Conservation (phyloP, 2,113 vertebrate genomes). For the Siphamia tubifer region DNA sequence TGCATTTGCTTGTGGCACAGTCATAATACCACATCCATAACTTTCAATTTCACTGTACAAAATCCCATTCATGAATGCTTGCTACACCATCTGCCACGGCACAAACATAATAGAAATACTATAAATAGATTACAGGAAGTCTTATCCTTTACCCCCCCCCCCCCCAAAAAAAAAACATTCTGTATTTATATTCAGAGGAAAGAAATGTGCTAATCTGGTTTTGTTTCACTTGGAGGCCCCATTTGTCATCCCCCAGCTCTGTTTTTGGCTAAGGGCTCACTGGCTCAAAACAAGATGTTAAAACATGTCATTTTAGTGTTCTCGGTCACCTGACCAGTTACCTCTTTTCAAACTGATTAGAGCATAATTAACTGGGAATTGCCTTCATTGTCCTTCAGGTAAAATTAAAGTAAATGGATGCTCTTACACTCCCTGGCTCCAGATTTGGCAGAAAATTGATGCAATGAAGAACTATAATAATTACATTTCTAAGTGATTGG, state of each 20-base stretch:
- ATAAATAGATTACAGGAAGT: constrained; percentile 65
- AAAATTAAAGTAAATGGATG: constrained; percentile 47
- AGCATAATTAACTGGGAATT: constrained; percentile 26
- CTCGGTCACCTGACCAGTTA: constrained; percentile 29
- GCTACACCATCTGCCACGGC: constrained; percentile 45
- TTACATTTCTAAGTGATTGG: constrained; percentile 69
- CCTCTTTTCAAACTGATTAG: constrained; percentile 19
- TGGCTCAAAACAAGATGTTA: constrained; percentile 50
- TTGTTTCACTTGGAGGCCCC: constrained; percentile 62
- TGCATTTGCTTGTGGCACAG: constrained; percentile 15
- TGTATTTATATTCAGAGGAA: constrained; percentile 47
- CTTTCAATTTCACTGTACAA: constrained; percentile 37
- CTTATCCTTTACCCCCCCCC: constrained; percentile 46
- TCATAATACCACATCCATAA: constrained; percentile 41
- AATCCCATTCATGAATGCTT: constrained; percentile 47
- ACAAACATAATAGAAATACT: constrained; percentile 54
- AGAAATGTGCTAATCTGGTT: constrained; percentile 67
- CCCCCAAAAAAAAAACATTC: constrained; percentile 43
- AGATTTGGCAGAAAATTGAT: constrained; percentile 42
- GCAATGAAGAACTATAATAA: constrained; percentile 64
- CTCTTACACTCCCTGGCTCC: constrained; percentile 10
- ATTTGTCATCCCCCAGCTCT: constrained; percentile 37
- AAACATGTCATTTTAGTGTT: constrained; percentile 45
- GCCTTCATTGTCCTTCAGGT: constrained; percentile 19
- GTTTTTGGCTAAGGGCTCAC: constrained; percentile 45